Evolutionary conservation across 2,888 invertebrate genomes (phyloP).

Genomic region (Yponomeuta cagnagella): DNA sequence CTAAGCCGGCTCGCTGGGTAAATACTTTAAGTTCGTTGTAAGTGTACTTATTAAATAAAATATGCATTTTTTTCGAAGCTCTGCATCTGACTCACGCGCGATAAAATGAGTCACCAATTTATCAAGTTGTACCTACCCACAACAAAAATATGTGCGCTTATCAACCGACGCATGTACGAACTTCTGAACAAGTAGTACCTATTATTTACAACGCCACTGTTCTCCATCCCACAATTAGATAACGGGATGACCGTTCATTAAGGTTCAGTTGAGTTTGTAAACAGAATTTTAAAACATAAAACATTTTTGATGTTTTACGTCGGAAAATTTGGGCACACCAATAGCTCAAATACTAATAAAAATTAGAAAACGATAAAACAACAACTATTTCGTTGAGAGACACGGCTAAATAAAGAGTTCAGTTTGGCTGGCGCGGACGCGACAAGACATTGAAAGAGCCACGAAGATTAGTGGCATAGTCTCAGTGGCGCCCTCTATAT

Average conservation of each 20-base stretch:
- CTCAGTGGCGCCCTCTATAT: too few relatives aligned
- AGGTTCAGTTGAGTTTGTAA: neutral
- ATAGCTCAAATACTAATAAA: too few relatives aligned
- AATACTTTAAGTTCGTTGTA: neutral
- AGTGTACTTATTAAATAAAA: too few relatives aligned
- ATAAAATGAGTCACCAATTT: conserved; percentile 38
- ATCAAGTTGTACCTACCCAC: conserved; percentile 30
- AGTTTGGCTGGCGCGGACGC: neutral
- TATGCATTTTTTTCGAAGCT: neutral
- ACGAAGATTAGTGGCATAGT: too few relatives aligned
- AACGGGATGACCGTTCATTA: neutral
- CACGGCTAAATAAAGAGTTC: neutral
- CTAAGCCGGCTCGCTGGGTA: neutral
- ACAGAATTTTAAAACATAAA: neutral
- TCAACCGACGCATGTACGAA: conserved; percentile 17
- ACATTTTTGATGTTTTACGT: too few relatives aligned
- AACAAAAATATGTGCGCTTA: conserved; percentile 30
- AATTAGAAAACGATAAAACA: neutral
- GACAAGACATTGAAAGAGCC: conserved; percentile 12
- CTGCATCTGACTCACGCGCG: conserved; percentile 21
- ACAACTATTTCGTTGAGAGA: neutral
- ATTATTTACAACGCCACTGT: neutral
- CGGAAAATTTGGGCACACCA: too few relatives aligned
- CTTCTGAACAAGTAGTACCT: conserved; percentile 29
- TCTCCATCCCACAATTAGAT: conserved; percentile 2